Base-by-base conservation (phyloP, 2,113 vertebrate species). In the Aptenodytes patagonicus region DNA sequence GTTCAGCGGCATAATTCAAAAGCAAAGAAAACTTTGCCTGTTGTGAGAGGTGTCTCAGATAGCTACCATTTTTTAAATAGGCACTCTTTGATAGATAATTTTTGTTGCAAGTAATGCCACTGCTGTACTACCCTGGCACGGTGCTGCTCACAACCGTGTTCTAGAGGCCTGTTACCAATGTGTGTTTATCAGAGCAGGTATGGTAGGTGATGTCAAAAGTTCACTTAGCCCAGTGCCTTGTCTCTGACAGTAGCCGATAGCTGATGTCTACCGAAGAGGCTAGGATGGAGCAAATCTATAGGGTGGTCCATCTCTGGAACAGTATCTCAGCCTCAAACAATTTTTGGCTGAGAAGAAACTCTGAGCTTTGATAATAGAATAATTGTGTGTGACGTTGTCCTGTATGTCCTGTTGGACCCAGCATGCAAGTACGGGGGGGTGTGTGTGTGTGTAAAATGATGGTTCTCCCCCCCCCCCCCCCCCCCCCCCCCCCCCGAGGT, bases 121-220 rank as follows among this genome's bases (percentile, higher is more conserved):
- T 1, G 11, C 52, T 72, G 28, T 42, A 7, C 18, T 69, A 1
- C 26, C 8, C 31, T 72, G 66, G 14, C 11, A 7, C 0, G 2
- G 18, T 66, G 25, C 64, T 52, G 11, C 64, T 91, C 26, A 26
- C 32, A 55, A 0, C 20, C 0, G 0, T 29, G 26, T 52, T 55
- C 40, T 42, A 47, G 62, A 46, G n/a, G 24, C 36, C 51, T 78
- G 34, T 36, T 73, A 32, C 9, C 34, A 15, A 2, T 5, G 2
- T 28, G 24, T 24, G 9, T 76, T 83, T 38, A 5, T 32, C 55
- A 19, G 31, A 47, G 70, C 47, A 21, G 49, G 42, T 69, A 16
- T 2, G 42, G 40, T 46, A 42, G 54, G 68, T 83, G 62, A 36
- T 52, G 21, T 49, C 83, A 78, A 6, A 44, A 57, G 62, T 34